These are phyloP conservation scores for Therioaphis trifolii DNA, from an alignment of 2,888 invertebrate genomes.

Conservation along the genomic window DNA sequence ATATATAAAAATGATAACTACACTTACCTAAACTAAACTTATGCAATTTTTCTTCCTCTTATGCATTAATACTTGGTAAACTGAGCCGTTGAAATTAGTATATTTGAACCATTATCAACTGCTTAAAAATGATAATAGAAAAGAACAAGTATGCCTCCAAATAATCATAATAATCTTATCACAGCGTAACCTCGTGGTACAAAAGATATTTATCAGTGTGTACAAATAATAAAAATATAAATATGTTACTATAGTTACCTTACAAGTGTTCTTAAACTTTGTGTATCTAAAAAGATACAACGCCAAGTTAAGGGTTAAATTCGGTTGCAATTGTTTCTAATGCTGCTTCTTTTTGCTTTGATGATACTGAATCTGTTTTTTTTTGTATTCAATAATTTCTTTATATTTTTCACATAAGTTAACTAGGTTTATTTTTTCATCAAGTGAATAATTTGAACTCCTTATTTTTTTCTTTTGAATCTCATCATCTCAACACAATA, in stretches of 20 bases:
- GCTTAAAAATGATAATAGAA: background rate
- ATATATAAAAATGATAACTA: background rate
- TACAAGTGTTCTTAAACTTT: background rate
- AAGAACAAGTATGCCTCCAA: background rate
- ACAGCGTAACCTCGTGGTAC: background rate
- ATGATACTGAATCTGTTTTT: too few species aligned
- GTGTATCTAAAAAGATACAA: constrained; percentile 1
- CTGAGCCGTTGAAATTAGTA: background rate
- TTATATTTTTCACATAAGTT: too few species aligned
- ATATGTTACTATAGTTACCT: background rate
- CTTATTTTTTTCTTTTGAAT: too few species aligned
- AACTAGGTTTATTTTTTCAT: too few species aligned
- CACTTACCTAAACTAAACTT: background rate
- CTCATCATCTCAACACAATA: too few species aligned
- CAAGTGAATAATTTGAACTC: too few species aligned
- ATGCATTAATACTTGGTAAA: background rate
- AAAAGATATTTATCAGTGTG: constrained; percentile 16
- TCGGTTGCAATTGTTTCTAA: too few species aligned
- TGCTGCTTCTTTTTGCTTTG: too few species aligned
- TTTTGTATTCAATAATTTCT: too few species aligned
- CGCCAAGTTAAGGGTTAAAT: constrained; percentile 3
- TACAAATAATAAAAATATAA: constrained; percentile 29
- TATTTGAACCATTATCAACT: background rate
- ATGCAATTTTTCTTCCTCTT: background rate
- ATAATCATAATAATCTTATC: background rate